Evolutionary conservation across 1,140 invertebrate species (phyloP).

Genomic region (Neodiprion fabricii): DNA sequence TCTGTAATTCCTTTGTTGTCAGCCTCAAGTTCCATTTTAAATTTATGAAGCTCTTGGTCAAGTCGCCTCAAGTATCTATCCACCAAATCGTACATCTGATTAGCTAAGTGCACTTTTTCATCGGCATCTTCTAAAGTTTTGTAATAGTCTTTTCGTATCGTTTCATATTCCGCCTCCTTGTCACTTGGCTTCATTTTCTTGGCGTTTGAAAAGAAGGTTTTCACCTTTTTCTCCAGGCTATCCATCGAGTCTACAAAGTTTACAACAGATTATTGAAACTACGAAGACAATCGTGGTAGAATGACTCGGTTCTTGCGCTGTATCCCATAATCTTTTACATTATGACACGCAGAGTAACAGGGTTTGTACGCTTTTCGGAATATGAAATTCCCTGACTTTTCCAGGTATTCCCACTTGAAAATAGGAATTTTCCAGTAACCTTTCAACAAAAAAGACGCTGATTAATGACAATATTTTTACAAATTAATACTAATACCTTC

Average conservation of each 20-base stretch:
- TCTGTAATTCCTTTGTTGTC: conserved; percentile 98
- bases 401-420: too few relatives aligned
- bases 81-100: conserved; percentile 93
- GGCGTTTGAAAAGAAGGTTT: conserved; percentile 86
- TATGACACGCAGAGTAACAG: too few relatives aligned
- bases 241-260: conserved; percentile 84
- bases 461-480: too few relatives aligned
- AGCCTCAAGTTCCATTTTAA: conserved; percentile 98
- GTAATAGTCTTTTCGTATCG: conserved; percentile 88
- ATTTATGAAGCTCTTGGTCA: conserved; percentile 95
- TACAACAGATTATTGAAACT: neutral
- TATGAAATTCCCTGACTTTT: too few relatives aligned
- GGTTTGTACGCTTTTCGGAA: too few relatives aligned
- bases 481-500: too few relatives aligned
- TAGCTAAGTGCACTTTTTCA: conserved; percentile 87
- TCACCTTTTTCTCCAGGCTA: conserved; percentile 88
- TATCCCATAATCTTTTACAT: neutral
- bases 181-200: conserved; percentile 81
- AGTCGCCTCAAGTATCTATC: conserved; percentile 90
- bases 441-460: too few relatives aligned
- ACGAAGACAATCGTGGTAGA: neutral
- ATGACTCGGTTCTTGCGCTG: conserved; percentile 13
- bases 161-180: conserved; percentile 84
- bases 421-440: too few relatives aligned
- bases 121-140: conserved; percentile 93